phyloP scores from a whole-genome alignment of 2,888 invertebrate species.

The Parapristionchus giblindavisi region DNA sequence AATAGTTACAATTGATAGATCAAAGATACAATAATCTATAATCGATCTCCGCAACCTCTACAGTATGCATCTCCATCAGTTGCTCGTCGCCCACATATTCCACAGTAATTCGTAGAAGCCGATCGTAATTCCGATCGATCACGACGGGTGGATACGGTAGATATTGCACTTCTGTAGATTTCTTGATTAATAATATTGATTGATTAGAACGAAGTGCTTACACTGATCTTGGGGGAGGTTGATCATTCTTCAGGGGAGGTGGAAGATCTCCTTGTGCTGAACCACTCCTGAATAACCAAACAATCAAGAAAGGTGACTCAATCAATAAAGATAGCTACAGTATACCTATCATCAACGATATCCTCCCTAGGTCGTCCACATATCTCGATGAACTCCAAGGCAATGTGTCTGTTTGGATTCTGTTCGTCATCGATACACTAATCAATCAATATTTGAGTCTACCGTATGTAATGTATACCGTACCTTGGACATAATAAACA shows the following conservation, averaged over 20 bases:
- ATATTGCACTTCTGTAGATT: neutral
- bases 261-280: slow-evolving; percentile 16
- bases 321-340: no score
- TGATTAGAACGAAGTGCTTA: neutral
- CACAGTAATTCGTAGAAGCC: slow-evolving; percentile 30
- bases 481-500: slow-evolving; percentile 35
- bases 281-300: neutral
- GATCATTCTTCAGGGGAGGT: neutral
- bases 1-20: no score
- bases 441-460: neutral
- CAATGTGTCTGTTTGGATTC: slow-evolving; percentile 11
- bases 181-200: neutral
- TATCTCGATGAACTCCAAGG: slow-evolving; percentile 31
- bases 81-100: slow-evolving; percentile 21
- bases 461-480: neutral
- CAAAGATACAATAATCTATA: no score
- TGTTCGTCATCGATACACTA: slow-evolving; percentile 30
- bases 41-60: slow-evolving; percentile 25
- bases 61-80: slow-evolving; percentile 32
- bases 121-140: no score
- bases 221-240: slow-evolving; percentile 12
- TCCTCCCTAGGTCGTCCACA: slow-evolving; percentile 33
- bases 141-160: neutral
- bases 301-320: no score
- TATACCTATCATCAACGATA: slow-evolving; percentile 21